Evolutionary conservation across 2,113 vertebrate genomes (phyloP), one percentile per base, ranked within the genome.

Genomic region (Chloroceryle aenea): DNA sequence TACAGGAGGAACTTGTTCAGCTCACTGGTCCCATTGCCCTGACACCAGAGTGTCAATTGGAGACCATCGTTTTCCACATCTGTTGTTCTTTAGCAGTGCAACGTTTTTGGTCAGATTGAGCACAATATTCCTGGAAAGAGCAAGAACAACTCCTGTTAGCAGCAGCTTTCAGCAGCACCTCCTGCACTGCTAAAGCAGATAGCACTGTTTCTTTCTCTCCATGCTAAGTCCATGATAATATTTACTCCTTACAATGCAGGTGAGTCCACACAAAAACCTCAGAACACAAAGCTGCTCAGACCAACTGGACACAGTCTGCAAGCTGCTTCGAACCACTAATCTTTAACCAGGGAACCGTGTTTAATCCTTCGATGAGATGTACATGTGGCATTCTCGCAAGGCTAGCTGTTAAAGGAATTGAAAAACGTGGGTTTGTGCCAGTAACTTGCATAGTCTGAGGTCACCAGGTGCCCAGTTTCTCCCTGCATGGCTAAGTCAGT

Each of bases 131-230:
- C 61, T 26, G 53, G 30, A 72, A 81, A 43, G 10, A 48, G n/a
- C 13, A 61, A 81, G 8, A 78, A 7, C n/a, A 76, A 13, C 17
- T 93, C 80, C 34, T 21, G 3, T 45, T 36, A 14, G 40, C 2
- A 45, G 20, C 12, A 34, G 10, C 9, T 55, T 43, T 55, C 29
- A 17, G 7, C 0, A 0, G 11, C n/a, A 53, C 4, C n/a, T 87
- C 43, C 66, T 53, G 72, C n/a, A 38, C 30, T 55, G 7, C 22
- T 92, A 30, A 82, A 68, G 23, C 42, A 73, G 42, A 22, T 2
- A 50, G 34, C 21, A 32, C 12, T 17, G 5, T 23, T 84, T 85
- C 16, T n/a, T 82, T 58, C 34, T 56, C n/a, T 58, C 36, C 9
- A 5, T 12, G 22, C 21, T 58, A 71, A 78, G 20, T 19, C 16